Evolutionary conservation across 1,140 invertebrate species (phyloP), one percentile per base, ranked within the genome.

Genomic region (Ostrea edulis): DNA sequence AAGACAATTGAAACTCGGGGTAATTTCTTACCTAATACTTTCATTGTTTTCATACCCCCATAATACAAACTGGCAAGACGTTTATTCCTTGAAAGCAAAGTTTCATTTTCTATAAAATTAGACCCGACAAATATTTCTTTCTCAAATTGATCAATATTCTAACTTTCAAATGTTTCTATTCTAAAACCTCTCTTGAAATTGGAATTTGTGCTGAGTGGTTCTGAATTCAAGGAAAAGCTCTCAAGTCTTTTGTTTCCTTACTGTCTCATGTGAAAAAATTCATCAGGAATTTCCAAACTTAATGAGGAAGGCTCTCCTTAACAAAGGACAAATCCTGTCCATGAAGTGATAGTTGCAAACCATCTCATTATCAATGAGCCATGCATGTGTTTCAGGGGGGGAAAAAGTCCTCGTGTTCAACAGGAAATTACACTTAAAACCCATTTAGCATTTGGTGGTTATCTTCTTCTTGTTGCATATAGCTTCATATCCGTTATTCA

Each of bases 271-370:
- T 14, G 2, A 29, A 77, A 77, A 29, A 77, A 14, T 77, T 22
- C 22, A 77, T 77, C 22, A 77, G 68, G 68, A 77, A 77, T 77
- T 77, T 77, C 68, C 68, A 77, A 77, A 77, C 22, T 77, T 77
- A 77, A 2, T 14, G 11, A 77, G 68, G 68, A 77, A 77, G 25
- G 14, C 14, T 29, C 68, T 12, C 68, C 68, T 77, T 35, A 25
- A 77, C 12, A 29, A 12, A 9, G 68, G 29, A 35, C 22, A 77
- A 25, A 25, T 77, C 29, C 55, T 35, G 68, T 12, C 22, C 29
- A 77, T 29, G 22, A 77, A 77, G 29, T 77, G 68, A 77, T 77
- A 77, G 22, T 12, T 29, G 68, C 68, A 77, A 29, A 77, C 68
- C 68, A 22, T 77, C 22, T 77, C 22, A 77, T 77, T 77, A 77